Evolutionary conservation across 2,888 invertebrate genomes (phyloP).

Genomic region (Napeogenes inachia): DNA sequence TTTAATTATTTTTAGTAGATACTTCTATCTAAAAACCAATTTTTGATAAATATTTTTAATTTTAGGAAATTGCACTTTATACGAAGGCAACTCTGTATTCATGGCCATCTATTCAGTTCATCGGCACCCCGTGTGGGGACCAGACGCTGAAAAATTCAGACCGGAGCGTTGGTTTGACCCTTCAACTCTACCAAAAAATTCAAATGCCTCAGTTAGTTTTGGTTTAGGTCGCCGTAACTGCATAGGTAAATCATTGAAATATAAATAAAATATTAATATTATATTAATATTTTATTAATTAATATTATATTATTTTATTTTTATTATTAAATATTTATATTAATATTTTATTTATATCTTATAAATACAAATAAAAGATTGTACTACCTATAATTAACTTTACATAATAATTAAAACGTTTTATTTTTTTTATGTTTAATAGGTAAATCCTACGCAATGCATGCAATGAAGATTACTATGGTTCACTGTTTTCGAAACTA

Average conservation of each 20-base stretch:
- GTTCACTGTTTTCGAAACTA: not conserved
- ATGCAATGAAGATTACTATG: not conserved
- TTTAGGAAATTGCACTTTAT: constrained; percentile 3
- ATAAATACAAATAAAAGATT: too few species aligned
- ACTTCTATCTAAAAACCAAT: not conserved
- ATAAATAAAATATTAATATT: too few species aligned
- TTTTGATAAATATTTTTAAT: not conserved
- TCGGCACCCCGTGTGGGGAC: constrained; percentile 31
- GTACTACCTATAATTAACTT: not conserved
- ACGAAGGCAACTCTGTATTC: not conserved
- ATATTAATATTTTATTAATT: too few species aligned
- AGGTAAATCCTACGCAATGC: constrained; percentile 1
- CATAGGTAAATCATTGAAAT: too few species aligned
- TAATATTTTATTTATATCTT: too few species aligned
- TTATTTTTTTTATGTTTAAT: not conserved
- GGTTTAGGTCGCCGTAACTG: constrained; percentile 29
- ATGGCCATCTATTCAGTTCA: not conserved
- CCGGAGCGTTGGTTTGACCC: constrained; percentile 35
- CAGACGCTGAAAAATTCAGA: constrained; percentile 29
- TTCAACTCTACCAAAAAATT: constrained; percentile 19
- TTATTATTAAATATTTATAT: too few species aligned
- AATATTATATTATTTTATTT: too few species aligned
- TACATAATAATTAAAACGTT: not conserved
- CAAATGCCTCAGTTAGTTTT: constrained; percentile 26
- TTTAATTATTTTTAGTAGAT: too few species aligned